Evolutionary conservation across 2,888 invertebrate species (phyloP).

Genomic region (Pheosia gnoma): DNA sequence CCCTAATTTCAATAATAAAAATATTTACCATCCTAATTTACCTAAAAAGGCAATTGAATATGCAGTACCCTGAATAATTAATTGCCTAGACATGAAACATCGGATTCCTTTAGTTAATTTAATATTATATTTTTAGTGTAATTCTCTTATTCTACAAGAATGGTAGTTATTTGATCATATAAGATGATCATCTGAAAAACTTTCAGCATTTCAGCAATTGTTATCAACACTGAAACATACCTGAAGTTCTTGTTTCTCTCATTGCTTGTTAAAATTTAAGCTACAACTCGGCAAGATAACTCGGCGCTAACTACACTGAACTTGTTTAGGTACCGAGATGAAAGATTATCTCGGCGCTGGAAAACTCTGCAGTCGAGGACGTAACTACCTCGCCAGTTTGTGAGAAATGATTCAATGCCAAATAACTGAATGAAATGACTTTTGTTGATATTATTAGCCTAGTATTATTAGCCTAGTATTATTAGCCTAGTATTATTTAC

Average conservation of each 20-base stretch:
- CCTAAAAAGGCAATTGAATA: too few species aligned
- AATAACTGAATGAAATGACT: background rate
- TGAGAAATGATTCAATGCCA: background rate
- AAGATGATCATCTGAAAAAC: too few species aligned
- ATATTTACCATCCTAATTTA: too few species aligned
- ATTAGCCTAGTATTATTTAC: background rate
- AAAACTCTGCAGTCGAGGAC: slow-evolving; percentile 12
- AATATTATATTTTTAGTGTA: too few species aligned
- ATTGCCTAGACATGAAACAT: too few species aligned
- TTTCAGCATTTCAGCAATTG: too few species aligned
- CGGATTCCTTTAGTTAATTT: too few species aligned
- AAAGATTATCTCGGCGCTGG: slow-evolving; percentile 25
- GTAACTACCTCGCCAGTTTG: background rate
- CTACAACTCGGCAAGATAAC: slow-evolving; percentile 22
- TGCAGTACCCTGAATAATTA: too few species aligned
- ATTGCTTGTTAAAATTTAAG: slow-evolving; percentile 21
- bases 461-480: background rate
- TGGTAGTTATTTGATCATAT: too few species aligned
- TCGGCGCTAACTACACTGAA: slow-evolving; percentile 22
- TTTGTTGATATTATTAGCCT: background rate
- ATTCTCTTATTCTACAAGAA: too few species aligned
- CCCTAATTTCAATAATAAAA: too few species aligned
- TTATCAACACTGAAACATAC: slow-evolving; percentile 4
- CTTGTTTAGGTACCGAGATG: slow-evolving; percentile 22
- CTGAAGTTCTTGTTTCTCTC: slow-evolving; percentile 14